A percentile compares a stretch with the other conserved stretches of the same genome.
Conservation (phyloP, 2,113 vertebrate species). For the Heterochromis multidens region DNA sequence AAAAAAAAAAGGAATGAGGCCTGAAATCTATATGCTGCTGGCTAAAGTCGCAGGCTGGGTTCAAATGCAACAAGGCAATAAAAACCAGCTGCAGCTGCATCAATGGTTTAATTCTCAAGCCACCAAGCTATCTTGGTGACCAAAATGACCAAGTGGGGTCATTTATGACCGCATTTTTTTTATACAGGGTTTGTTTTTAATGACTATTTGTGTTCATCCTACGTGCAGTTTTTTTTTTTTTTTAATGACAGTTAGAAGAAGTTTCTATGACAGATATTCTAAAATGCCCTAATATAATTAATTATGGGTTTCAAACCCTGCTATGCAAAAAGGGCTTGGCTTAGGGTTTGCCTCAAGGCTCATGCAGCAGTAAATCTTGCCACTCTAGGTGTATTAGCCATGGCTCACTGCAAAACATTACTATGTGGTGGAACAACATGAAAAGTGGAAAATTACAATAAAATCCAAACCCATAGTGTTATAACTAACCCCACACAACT, state of each 20-base stretch:
- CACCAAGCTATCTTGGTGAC: not conserved
- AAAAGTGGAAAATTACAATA: not conserved
- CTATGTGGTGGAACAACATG: not conserved
- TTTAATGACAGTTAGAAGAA: too few species aligned
- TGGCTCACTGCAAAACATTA: not conserved
- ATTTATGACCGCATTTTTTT: not conserved
- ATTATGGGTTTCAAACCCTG: not conserved
- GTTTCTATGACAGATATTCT: not conserved
- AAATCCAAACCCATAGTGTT: fast-evolving
- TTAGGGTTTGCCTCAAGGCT: not conserved
- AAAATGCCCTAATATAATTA: not conserved
- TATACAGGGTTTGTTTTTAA: not conserved
- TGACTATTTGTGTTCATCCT: not conserved
- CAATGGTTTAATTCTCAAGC: not conserved
- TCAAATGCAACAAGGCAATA: not conserved
- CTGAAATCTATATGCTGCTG: not conserved
- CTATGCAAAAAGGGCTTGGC: not conserved
- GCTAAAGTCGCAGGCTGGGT: not conserved
- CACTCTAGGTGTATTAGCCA: not conserved
- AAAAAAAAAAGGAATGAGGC: too few species aligned
- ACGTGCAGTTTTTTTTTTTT: not conserved
- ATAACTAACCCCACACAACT: not conserved
- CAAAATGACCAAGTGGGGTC: not conserved
- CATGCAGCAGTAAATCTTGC: not conserved
- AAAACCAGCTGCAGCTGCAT: not conserved